Percentiles rank a stretch among this genome's conserved stretches.
Conservation (phyloP, 2,888 invertebrate species). For the Ophraella communa region DNA sequence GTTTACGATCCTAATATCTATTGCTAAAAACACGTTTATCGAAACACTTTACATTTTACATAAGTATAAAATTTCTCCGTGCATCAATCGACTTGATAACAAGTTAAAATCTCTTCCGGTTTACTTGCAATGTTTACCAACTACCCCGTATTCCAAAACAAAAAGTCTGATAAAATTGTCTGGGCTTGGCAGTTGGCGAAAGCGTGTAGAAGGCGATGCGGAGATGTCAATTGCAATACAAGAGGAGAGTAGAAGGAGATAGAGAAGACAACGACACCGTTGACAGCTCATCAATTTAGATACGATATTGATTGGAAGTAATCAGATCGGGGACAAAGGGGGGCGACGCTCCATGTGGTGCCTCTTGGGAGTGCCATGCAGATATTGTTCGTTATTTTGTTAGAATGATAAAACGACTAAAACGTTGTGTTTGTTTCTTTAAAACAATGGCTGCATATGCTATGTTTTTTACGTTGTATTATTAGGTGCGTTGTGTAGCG, state of each 20-base stretch:
- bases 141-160: background rate
- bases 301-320: constrained; percentile 42
- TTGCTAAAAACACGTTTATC: no score
- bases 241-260: background rate
- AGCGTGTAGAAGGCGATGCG: background rate
- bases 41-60: background rate
- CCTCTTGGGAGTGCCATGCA: constrained; percentile 2
- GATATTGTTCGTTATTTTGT: constrained; percentile 4
- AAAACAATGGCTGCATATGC: background rate
- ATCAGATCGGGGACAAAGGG: constrained; percentile 27
- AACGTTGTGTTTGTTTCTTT: background rate
- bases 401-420: background rate
- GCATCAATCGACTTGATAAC: background rate
- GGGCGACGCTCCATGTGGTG: constrained; percentile 9
- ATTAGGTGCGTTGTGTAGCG: background rate
- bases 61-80: background rate
- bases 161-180: background rate
- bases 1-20: no score
- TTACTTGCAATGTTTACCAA: background rate
- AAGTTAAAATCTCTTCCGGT: no score
- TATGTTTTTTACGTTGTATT: no score
- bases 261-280: constrained; percentile 32
- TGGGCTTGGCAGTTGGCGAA: background rate
- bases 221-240: constrained; percentile 40
- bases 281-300: constrained; percentile 43